These are phyloP conservation scores for Caenorhabditis latens DNA, from an alignment of 1,140 invertebrate species.

Conservation along the genomic window DNA sequence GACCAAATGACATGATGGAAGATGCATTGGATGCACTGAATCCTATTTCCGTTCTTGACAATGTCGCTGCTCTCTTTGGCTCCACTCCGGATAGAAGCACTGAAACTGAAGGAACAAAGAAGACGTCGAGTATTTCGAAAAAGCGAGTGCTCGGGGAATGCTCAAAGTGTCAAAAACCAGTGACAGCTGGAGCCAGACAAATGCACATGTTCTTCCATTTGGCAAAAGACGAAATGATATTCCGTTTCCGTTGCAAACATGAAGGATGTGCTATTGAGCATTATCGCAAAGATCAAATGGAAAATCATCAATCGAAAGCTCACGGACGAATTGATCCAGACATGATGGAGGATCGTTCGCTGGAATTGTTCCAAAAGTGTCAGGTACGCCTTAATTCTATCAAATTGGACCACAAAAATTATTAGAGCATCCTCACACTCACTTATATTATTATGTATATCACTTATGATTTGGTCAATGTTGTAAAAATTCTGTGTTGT, in stretches of 20 bases:
- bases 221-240: slow-evolving; percentile 74
- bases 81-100: not conserved
- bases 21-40: not conserved
- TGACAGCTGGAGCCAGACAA: slow-evolving; percentile 76
- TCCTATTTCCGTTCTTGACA: slow-evolving; percentile 57
- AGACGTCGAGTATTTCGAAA: slow-evolving; percentile 63
- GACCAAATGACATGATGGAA: not conserved
- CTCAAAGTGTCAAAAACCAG: slow-evolving; percentile 73
- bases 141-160: slow-evolving; percentile 76
- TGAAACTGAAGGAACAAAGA: not conserved
- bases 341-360: slow-evolving; percentile 75
- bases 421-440: not conserved
- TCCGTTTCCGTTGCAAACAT: slow-evolving; percentile 75
- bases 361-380: slow-evolving; percentile 66
- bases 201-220: slow-evolving; percentile 78
- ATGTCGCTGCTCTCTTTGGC: slow-evolving; percentile 62
- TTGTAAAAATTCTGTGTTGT: slow-evolving; percentile 32
- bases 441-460: not conserved
- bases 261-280: slow-evolving; percentile 72
- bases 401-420: too few relatives aligned
- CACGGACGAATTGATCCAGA: slow-evolving; percentile 73
- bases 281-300: slow-evolving; percentile 75
- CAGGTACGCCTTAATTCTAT: slow-evolving; percentile 39
- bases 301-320: slow-evolving; percentile 75
- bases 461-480: slow-evolving; percentile 30